Conservation (phyloP, 1,140 invertebrate species). For the Saxidomus purpurata region DNA sequence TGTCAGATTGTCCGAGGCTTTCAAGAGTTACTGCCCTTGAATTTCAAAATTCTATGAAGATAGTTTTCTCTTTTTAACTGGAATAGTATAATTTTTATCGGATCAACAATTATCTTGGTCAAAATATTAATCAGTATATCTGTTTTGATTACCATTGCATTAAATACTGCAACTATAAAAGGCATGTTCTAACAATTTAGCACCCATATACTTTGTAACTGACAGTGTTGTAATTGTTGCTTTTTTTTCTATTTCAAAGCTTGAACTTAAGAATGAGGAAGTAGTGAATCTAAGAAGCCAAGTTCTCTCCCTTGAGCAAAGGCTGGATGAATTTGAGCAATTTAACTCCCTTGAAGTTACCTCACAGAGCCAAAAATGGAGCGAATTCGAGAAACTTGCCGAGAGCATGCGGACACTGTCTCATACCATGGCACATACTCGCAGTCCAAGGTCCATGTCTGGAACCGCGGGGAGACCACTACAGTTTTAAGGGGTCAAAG, state of each 20-base stretch:
- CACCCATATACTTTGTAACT: too few species aligned
- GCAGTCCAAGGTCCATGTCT: conserved; percentile 30
- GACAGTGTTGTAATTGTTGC: too few species aligned
- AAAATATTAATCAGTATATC: too few species aligned
- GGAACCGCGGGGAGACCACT: conserved; percentile 15
- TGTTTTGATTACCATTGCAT: too few species aligned
- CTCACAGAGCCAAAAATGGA: conserved; percentile 85
- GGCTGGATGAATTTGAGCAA: conserved; percentile 78
- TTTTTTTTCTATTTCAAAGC: conserved; percentile 68
- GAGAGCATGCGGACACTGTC: conserved; percentile 85
- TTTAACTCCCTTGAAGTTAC: conserved; percentile 81
- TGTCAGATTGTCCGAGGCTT: too few species aligned
- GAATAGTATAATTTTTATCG: too few species aligned
- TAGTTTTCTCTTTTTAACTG: too few species aligned
- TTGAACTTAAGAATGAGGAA: conserved; percentile 77
- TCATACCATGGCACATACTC: conserved; percentile 77
- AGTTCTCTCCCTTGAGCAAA: conserved; percentile 69
- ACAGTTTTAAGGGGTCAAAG: conserved; percentile 43
- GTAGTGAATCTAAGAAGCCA: conserved; percentile 70
- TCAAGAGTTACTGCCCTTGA: too few species aligned
- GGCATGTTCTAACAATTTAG: too few species aligned
- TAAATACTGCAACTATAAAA: too few species aligned
- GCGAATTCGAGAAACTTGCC: conserved; percentile 85
- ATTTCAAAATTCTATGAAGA: too few species aligned
- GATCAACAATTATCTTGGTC: too few species aligned